phyloP scores from a whole-genome alignment of 2,113 vertebrate genomes.

The Grammomys dolichurus region DNA sequence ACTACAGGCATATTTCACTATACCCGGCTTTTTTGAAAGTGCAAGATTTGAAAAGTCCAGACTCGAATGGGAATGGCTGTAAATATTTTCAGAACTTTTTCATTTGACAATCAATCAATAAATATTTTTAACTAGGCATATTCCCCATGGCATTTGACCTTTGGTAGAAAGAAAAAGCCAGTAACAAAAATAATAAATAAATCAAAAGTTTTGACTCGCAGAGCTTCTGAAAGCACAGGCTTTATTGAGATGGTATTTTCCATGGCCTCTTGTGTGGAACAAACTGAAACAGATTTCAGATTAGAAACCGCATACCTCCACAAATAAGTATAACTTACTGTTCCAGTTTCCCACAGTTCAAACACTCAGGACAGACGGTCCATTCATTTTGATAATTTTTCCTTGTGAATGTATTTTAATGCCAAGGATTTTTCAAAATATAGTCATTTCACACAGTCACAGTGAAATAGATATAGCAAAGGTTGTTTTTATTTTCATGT shows the following conservation, averaged over 20 bases:
- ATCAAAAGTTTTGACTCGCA: constrained; percentile 25
- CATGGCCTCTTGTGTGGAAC: constrained; percentile 63
- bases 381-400: constrained; percentile 49
- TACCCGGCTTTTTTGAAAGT: not conserved
- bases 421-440: constrained; percentile 7
- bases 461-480: not conserved
- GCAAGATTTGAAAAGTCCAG: not conserved
- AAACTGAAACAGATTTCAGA: constrained; percentile 73
- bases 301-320: constrained; percentile 62
- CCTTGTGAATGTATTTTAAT: constrained; percentile 42
- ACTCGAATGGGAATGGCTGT: not conserved
- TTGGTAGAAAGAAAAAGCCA: constrained; percentile 5
- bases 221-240: not conserved
- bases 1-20: not conserved
- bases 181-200: constrained; percentile 36
- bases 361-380: not conserved
- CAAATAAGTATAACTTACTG: constrained; percentile 65
- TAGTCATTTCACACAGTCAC: not conserved
- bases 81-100: constrained; percentile 54
- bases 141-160: constrained; percentile 33
- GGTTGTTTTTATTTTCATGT: not conserved
- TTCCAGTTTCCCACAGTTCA: constrained; percentile 52
- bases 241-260: constrained; percentile 50
- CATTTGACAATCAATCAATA: constrained; percentile 39
- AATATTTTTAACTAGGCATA: not conserved